Percentiles rank a stretch among this genome's conserved stretches.
phyloP scores from a whole-genome alignment of 2,113 vertebrate species.

The Candoia aspera region DNA sequence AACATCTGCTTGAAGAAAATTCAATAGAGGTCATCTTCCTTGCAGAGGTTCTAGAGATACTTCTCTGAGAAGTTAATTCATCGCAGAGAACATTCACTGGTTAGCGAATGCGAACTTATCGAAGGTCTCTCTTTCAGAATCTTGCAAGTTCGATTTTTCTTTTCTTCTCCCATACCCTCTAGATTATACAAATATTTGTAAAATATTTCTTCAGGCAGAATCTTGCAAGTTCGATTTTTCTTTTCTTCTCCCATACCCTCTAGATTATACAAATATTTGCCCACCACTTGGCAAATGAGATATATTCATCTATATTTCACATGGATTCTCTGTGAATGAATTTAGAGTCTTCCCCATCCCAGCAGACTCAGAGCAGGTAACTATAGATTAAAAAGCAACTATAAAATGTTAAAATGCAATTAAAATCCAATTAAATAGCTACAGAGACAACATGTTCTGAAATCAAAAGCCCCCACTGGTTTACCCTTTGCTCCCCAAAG shows the following conservation, averaged over 20 bases:
- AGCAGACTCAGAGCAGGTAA: conserved; percentile 9
- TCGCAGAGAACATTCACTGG: conserved; percentile 70
- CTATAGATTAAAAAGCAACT: conserved; percentile 16
- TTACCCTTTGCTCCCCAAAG: conserved; percentile 2
- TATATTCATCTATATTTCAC: conserved; percentile 49
- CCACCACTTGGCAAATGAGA: conserved; percentile 10
- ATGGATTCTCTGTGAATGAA: conserved; percentile 35
- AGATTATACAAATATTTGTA: conserved; percentile 31
- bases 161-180: background rate
- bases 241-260: background rate
- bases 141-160: conserved; percentile 20
- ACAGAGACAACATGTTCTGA: background rate
- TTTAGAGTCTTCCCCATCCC: background rate
- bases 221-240: conserved; percentile 21
- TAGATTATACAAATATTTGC: conserved; percentile 27
- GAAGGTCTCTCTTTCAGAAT: conserved; percentile 25
- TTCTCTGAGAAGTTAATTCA: conserved; percentile 74
- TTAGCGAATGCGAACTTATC: conserved; percentile 54
- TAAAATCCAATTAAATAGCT: background rate
- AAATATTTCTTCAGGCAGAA: no score
- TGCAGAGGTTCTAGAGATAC: conserved; percentile 70
- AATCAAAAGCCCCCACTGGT: background rate
- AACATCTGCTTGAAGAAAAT: conserved; percentile 82
- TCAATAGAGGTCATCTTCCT: conserved; percentile 74
- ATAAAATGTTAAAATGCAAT: background rate